Evolutionary conservation across 2,888 invertebrate genomes (phyloP), one percentile per base, ranked within the genome.

Genomic region (Axea sp.): DNA sequence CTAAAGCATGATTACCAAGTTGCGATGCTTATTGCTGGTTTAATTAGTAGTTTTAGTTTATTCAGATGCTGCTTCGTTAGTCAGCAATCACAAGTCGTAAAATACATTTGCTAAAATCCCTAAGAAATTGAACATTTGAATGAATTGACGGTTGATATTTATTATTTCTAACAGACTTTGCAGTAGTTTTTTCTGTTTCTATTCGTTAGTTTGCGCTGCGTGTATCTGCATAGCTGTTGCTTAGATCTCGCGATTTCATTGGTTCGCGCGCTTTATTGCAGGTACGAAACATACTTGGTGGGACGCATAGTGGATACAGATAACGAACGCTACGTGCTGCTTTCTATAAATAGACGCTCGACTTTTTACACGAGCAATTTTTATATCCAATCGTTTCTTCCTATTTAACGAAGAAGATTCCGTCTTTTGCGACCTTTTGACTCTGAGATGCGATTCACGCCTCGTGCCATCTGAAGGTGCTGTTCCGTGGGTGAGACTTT

Each of bases 301-400:
- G 51, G 59, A 59, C 35, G 62, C 53, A 12, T 8, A 55, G 41
- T 22, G 49, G 37, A 19, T 41, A 33, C 41, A 26, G 71, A 71
- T 71, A 71, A 49, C 33, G 49, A 15, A 17, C 43, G 59, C 49
- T 62, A 71, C 37, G 57, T 33, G 47, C 57, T 26, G 35, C 31
- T 47, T 45, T 69, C 71, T 64, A 72, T 72, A 72, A 72, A 72
- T 64, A 64, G 57, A n/a, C 62, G 49, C 64, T 57, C 57, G 64
- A 57, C 35, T 72, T 72, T 68, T 71, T 55, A 41, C 47, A 15
- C 17, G 19, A 1, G 22, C 12, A 19, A 62, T 26, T 45, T 69
- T 53, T 55, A 59, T 55, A 55, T 62, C 62, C 33, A 55, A 30
- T 57, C 33, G 17, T 49, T 62, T 57, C 71, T 71, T 71, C 55